Base-by-base conservation (phyloP, 2,888 invertebrate genomes). In the Ellobium chinense region DNA sequence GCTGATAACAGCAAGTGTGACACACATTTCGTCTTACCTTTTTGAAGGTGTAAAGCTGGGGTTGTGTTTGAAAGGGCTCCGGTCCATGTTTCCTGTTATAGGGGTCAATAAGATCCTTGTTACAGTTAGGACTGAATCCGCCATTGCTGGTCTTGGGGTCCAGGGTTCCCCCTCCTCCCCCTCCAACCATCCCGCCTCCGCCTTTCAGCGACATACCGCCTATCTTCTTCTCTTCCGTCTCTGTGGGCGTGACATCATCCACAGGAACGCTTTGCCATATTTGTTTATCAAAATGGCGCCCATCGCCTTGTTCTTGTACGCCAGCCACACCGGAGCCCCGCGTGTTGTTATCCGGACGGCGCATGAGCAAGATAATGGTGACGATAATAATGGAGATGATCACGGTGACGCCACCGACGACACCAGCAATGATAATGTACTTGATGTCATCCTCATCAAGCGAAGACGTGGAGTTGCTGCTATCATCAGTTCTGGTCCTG, bases 361-460 rank as follows among this genome's bases (percentile, higher is more conserved):
- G 76, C 31, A 85, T 80, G 24, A 75, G 77, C 29, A 85, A 62
- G 56, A 85, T 85, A 27, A 85, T 81, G 34, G 82, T 82, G 39
- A 84, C 84, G 62, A 85, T 83, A 56, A 85, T 84, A 78, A 84
- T 83, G 39, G 83, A 84, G 27, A 85, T 72, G 39, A 85, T 75
- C 27, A 85, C 84, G 3, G 85, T 85, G 24, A 85, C 31, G 5
- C 85, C 85, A 27, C 82, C 84, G 1, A 84, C 84, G 21, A 84
- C 84, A 21, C 85, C 84, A 31, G 85, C 85, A 58, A 85, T 85
- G 68, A 84, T 85, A 58, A 85, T 84, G 69, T 84, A 85, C 58
- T 82, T 84, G 24, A 84, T 54, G 60, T 85, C 84, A 31, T 80
- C 80, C 37, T 77, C 79, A 1, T 80, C 81, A 24, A 80, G 60